phyloP scores from a whole-genome alignment of 2,797 vertebrate genomes.

The Arrhamphus sclerolepis region DNA sequence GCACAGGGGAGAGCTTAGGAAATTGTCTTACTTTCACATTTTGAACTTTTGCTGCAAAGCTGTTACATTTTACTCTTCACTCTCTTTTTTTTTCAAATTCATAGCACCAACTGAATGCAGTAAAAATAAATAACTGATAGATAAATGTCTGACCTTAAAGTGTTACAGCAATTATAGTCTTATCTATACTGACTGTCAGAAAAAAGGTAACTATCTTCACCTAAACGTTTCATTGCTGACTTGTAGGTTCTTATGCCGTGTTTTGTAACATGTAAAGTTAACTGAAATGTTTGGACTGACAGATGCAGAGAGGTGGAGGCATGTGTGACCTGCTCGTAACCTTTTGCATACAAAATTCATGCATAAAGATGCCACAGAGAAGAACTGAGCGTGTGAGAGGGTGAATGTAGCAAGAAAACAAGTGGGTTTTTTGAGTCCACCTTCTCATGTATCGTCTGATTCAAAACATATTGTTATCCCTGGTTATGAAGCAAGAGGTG shows the following conservation, averaged over 20 bases:
- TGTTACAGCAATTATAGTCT: too few relatives aligned
- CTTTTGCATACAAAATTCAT: background rate
- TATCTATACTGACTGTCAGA: too few relatives aligned
- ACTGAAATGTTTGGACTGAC: slow-evolving; percentile 1
- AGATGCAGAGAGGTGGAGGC: background rate
- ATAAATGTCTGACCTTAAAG: too few relatives aligned
- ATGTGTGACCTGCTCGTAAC: background rate
- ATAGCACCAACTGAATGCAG: too few relatives aligned
- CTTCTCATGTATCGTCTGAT: background rate
- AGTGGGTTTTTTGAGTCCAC: slow-evolving; percentile 5
- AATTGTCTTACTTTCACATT: too few relatives aligned
- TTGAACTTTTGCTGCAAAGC: too few relatives aligned
- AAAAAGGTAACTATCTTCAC: background rate
- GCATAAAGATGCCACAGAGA: background rate
- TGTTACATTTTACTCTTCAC: too few relatives aligned
- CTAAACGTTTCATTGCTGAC: background rate
- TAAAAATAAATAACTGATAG: too few relatives aligned
- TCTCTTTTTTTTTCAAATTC: too few relatives aligned
- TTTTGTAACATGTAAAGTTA: background rate
- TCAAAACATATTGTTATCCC: background rate
- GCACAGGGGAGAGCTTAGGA: too few relatives aligned
- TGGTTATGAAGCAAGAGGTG: background rate
- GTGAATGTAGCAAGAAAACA: background rate
- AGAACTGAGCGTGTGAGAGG: background rate
- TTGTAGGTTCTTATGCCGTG: background rate